A percentile compares a stretch with the other conserved stretches of the same genome.
phyloP scores from a whole-genome alignment of 1,140 invertebrate species.

The Tenebrio molitor region DNA sequence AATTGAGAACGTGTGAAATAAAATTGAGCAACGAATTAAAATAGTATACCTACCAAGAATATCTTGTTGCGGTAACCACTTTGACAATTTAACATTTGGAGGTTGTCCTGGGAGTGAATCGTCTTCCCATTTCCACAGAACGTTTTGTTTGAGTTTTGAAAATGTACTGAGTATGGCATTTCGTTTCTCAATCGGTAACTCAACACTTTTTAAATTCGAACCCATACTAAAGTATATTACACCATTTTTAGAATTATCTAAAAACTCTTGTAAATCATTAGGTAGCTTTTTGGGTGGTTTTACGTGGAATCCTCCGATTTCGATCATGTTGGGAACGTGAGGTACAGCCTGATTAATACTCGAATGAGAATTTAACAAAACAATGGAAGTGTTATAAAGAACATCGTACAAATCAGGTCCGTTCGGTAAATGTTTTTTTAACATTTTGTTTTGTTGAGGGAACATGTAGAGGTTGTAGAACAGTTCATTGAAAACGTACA shows the following conservation, averaged over 20 bases:
- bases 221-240: constrained; percentile 7
- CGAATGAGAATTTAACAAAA: constrained; percentile 73
- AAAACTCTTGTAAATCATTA: constrained; percentile 49
- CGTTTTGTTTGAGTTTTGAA: constrained; percentile 7
- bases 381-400: constrained; percentile 68
- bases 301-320: constrained; percentile 71
- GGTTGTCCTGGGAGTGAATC: constrained; percentile 66
- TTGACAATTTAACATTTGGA: neutral
- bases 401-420: constrained; percentile 68
- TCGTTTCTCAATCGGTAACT: neutral
- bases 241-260: neutral
- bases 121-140: constrained; percentile 73
- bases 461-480: constrained; percentile 51
- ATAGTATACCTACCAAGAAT: constrained; percentile 68
- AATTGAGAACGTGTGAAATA: constrained; percentile 26
- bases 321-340: constrained; percentile 70
- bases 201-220: neutral
- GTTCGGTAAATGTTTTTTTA: constrained; percentile 64
- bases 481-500: constrained; percentile 37
- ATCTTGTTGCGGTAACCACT: constrained; percentile 29
- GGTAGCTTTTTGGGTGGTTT: constrained; percentile 63
- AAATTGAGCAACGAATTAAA: neutral
- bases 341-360: constrained; percentile 70
- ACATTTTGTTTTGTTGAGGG: constrained; percentile 62
- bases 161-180: neutral